Base-by-base conservation (phyloP, 2,797 vertebrate species). In the Alcedo quadribrachys region DNA sequence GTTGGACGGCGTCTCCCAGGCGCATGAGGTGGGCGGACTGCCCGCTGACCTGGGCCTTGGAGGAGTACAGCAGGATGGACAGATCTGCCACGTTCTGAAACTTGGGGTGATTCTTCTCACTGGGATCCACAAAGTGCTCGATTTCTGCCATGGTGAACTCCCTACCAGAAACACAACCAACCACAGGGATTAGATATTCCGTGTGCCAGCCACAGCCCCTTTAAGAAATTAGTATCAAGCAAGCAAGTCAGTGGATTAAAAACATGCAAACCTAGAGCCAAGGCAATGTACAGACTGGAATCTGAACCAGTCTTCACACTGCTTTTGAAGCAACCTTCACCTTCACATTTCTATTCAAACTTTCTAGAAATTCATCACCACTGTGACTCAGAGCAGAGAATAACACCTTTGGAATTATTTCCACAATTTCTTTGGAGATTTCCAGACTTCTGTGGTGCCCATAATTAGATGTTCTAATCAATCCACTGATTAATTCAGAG, bases 141-240 rank as follows among this genome's bases (percentile, higher is more conserved):
- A 99, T 99, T 98, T 99, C 99, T 85, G 99, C 99, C 99, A 99
- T 99, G 73, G 99, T 99, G 97, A 99, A 99, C 98, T 99, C 99
- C 94, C 99, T 99, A 89, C 86, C 2, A 5, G 57, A 79, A 73
- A 61, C 18, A 85, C 25, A 68, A 73, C 4, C 19, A 27, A 3
- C 12, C 17, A 27, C 0, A 2, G 4, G 14, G 1, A 18, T 65
- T 16, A 60, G 43, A 5, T 33, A 48, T 50, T 81, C 28, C 1
- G 22, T 1, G 14, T 2, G 5, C 30, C 13, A 69, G 37, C 17
- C 19, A 61, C 30, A 50, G 55, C 6, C 18, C 27, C 16, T 54
- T 30, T 33, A 78, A 42, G 8, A 50, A 35, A 19, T 30, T 3
- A n/a, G 6, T 28, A 18, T 27, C 27, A 9, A 27, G 27, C 9